Conservation (phyloP, 2,888 invertebrate species). For the Volucella inflata region DNA sequence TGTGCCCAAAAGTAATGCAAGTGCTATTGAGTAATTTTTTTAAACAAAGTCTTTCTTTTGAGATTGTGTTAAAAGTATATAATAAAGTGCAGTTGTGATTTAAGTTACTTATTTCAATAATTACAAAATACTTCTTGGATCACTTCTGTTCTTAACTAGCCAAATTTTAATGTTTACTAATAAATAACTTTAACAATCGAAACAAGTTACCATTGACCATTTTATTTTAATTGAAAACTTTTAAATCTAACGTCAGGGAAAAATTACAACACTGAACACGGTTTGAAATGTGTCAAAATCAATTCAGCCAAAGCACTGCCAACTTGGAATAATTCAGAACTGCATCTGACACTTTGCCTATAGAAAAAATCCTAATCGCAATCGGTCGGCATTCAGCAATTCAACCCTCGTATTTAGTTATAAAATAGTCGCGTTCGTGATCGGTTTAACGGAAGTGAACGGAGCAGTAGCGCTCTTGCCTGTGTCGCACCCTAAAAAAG, state of each 20-base stretch:
- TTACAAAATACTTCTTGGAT: too few relatives aligned
- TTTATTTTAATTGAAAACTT: too few relatives aligned
- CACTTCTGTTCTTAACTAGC: too few relatives aligned
- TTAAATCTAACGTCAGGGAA: background rate
- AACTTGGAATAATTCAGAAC: background rate
- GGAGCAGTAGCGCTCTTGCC: constrained; percentile 5
- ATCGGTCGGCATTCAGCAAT: constrained; percentile 56
- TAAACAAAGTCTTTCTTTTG: too few relatives aligned
- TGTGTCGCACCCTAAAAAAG: constrained; percentile 69
- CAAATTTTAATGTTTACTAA: too few relatives aligned
- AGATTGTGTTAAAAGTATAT: too few relatives aligned
- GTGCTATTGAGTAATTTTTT: too few relatives aligned
- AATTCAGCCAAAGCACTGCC: constrained; percentile 54
- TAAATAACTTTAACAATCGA: too few relatives aligned
- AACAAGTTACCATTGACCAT: too few relatives aligned
- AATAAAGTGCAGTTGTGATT: too few relatives aligned
- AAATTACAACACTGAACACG: background rate
- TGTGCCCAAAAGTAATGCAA: too few relatives aligned
- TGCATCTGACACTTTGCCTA: constrained; percentile 40
- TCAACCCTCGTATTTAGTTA: constrained; percentile 52
- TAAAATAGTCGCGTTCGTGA: constrained; percentile 66
- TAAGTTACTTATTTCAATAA: too few relatives aligned
- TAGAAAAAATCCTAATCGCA: constrained; percentile 28
- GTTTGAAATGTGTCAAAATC: background rate
- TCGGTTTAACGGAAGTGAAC: constrained; percentile 18